Conservation (phyloP, 2,888 invertebrate species). For the Chymomyza caudatula region DNA sequence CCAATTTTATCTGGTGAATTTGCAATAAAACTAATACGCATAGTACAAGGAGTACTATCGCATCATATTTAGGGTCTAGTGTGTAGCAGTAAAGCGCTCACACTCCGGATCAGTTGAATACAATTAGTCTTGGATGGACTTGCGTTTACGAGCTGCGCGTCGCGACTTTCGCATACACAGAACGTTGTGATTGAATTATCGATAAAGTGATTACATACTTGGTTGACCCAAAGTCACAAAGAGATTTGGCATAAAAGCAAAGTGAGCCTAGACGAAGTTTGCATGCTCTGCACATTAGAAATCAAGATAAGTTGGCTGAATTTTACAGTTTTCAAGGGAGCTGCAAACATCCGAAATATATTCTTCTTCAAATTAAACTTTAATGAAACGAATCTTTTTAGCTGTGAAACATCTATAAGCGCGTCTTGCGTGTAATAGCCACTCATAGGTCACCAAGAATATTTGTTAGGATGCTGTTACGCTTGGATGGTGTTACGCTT, state of each 20-base stretch:
- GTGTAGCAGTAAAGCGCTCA: conserved; percentile 40
- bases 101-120: conserved; percentile 35
- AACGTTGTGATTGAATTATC: conserved; percentile 71
- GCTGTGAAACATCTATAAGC: too few species aligned
- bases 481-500: too few species aligned
- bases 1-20: conserved; percentile 53
- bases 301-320: too few species aligned
- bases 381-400: too few species aligned
- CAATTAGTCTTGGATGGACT: conserved; percentile 20
- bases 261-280: neutral
- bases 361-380: too few species aligned
- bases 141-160: conserved; percentile 52
- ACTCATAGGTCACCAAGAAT: too few species aligned
- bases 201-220: conserved; percentile 64
- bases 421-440: too few species aligned
- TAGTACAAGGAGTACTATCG: conserved; percentile 30
- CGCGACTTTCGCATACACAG: conserved; percentile 24
- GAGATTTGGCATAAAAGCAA: neutral
- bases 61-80: neutral
- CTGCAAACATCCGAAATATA: too few species aligned
- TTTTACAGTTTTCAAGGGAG: too few species aligned
- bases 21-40: conserved; percentile 54
- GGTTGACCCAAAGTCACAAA: conserved; percentile 20
- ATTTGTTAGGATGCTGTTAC: too few species aligned
- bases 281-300: too few species aligned